Evolutionary conservation across 2,888 invertebrate species (phyloP), one percentile per base, ranked within the genome.

Genomic region (Troides oblongomaculatus): DNA sequence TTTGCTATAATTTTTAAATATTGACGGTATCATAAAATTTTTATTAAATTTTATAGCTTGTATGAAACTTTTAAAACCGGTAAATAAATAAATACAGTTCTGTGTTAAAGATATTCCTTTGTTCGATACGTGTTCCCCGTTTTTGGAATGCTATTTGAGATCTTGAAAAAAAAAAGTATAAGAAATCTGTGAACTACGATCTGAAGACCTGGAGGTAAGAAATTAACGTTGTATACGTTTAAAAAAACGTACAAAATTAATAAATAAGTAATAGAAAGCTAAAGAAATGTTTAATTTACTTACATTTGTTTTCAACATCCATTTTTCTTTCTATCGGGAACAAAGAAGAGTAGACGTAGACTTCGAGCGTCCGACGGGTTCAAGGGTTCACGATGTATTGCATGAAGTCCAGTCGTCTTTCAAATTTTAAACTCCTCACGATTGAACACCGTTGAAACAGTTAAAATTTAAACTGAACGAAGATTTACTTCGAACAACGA

Each of bases 251-350:
- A 17, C 5, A 17, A 50, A 50, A 14, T 14, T 0, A 17, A 50
- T 17, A 5, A 17, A 5, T 14, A 50, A 50, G 14, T 50, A 14
- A 50, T 2, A 17, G 17, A 50, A 50, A 50, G 5, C 14, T 50
- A 5, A 18, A 14, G 2, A 50, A 50, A 50, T 50, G 5, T 17
- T 17, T 57, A 21, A 21, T 21, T 7, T 63, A 88, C 91, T 90
- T 78, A 91, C 91, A 83, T 87, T 89, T 89, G 57, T 79, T 87
- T 81, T 85, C 87, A 75, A 91, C 83, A 84, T 91, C 91, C 91
- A 91, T 91, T 70, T 79, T 73, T 72, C 72, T 75, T 75, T 69
- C 66, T 68, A 72, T 62, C 70, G 69, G 69, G 65, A 74, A 75
- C 76, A 77, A 75, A 76, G 77, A 74, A 74, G 78, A 73, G 69